Evolutionary conservation across 1,140 invertebrate species (phyloP).

Genomic region (Bathynomus jamesi): DNA sequence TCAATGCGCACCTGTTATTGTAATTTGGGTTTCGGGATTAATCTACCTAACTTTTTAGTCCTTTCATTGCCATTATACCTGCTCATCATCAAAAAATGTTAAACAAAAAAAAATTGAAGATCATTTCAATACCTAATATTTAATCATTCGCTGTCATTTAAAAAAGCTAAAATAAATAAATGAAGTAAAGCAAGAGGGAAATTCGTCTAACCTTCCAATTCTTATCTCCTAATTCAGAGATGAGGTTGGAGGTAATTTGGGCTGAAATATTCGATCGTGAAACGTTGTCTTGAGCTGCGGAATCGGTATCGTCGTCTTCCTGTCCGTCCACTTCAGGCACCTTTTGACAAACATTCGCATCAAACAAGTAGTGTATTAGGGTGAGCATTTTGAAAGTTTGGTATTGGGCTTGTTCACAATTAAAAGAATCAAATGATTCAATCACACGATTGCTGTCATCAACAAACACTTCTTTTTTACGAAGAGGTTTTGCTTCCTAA

Average conservation of each 20-base stretch:
- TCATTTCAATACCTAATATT: background rate
- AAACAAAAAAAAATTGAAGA: background rate
- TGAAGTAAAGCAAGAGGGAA: background rate
- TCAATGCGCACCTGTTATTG: slow-evolving; percentile 61
- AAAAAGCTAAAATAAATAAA: background rate
- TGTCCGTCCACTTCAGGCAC: slow-evolving; percentile 13
- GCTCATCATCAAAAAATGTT: too few relatives aligned
- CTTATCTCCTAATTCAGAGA: slow-evolving; percentile 79
- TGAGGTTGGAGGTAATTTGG: slow-evolving; percentile 70
- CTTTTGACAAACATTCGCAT: too few relatives aligned
- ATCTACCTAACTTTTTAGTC: too few relatives aligned
- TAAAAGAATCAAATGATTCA: too few relatives aligned
- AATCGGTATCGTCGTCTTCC: slow-evolving; percentile 46
- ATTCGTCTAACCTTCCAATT: slow-evolving; percentile 74
- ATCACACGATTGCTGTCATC: too few relatives aligned
- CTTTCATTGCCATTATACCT: too few relatives aligned
- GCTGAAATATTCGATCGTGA: slow-evolving; percentile 72
- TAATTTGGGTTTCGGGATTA: too few relatives aligned
- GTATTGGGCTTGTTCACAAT: too few relatives aligned
- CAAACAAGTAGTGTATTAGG: too few relatives aligned
- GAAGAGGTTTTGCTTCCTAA: too few relatives aligned
- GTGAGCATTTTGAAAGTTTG: too few relatives aligned
- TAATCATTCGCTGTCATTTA: background rate
- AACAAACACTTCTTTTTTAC: too few relatives aligned
- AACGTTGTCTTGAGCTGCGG: slow-evolving; percentile 57